Percentiles rank a stretch among this genome's conserved stretches.
phyloP scores from a whole-genome alignment of 2,797 vertebrate species.

The Pitangus sulphuratus region DNA sequence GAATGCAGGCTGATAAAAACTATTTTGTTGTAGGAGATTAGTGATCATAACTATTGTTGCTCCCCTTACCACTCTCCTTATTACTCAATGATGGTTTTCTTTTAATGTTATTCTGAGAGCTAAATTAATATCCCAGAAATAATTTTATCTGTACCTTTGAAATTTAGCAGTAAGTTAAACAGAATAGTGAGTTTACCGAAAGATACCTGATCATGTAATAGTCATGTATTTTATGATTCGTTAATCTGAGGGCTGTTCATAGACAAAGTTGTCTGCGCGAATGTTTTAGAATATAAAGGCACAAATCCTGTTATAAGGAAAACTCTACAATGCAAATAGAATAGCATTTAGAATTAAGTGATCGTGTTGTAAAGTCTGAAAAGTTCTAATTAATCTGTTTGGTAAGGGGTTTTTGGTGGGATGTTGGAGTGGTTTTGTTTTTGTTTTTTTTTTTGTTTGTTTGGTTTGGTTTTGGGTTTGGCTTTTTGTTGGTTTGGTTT shows the following conservation, averaged over 20 bases:
- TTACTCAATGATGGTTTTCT: neutral
- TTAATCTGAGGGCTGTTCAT: neutral
- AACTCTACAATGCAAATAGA: neutral
- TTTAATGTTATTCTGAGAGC: neutral
- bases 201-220: neutral
- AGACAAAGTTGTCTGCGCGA: neutral
- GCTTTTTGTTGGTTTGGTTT: neutral
- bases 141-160: neutral
- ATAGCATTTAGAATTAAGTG: neutral
- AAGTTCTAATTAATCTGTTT: neutral
- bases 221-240: neutral
- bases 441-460: neutral
- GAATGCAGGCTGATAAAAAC: conserved; percentile 60
- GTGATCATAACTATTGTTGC: conserved; percentile 27
- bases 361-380: neutral
- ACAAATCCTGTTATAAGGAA: neutral
- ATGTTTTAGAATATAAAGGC: neutral
- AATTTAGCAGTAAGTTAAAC: conserved; percentile 11
- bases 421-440: neutral
- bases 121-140: conserved; percentile 11
- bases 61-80: neutral
- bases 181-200: neutral
- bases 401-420: neutral
- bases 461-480: neutral
- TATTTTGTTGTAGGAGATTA: conserved; percentile 55